Conservation (phyloP, 2,888 invertebrate genomes). For the Xestoiulus laeticollis region DNA sequence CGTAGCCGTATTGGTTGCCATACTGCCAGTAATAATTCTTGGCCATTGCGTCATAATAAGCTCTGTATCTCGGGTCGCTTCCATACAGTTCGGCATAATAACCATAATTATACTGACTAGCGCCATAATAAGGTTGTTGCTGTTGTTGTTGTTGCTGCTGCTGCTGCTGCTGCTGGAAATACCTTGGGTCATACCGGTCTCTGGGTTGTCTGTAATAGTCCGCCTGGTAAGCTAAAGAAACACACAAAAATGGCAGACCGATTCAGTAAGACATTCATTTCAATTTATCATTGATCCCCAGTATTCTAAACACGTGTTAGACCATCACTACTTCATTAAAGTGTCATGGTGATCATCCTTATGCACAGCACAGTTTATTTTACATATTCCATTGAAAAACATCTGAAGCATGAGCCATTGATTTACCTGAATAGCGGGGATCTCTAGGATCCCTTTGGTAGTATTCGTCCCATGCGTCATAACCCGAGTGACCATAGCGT, state of each 20-base stretch:
- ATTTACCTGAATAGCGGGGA: constrained; percentile 52
- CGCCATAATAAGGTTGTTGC: constrained; percentile 65
- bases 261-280: background rate
- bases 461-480: constrained; percentile 51
- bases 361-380: too few relatives aligned
- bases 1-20: constrained; percentile 64
- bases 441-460: constrained; percentile 56
- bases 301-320: too few relatives aligned
- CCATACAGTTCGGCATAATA: constrained; percentile 81
- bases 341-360: too few relatives aligned
- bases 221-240: constrained; percentile 16
- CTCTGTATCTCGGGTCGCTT: constrained; percentile 82
- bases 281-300: background rate
- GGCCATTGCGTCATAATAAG: constrained; percentile 68
- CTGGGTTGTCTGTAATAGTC: constrained; percentile 49
- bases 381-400: too few relatives aligned
- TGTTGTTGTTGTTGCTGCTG: constrained; percentile 39
- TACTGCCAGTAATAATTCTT: constrained; percentile 57
- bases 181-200: constrained; percentile 52
- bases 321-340: too few relatives aligned
- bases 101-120: constrained; percentile 72
- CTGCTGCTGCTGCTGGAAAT: constrained; percentile 53
- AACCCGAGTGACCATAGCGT: background rate
- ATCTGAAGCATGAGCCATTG: background rate
- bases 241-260: background rate